Evolutionary conservation across 2,888 invertebrate species (phyloP), one percentile per base, ranked within the genome.

Genomic region (Conchocele bisecta): DNA sequence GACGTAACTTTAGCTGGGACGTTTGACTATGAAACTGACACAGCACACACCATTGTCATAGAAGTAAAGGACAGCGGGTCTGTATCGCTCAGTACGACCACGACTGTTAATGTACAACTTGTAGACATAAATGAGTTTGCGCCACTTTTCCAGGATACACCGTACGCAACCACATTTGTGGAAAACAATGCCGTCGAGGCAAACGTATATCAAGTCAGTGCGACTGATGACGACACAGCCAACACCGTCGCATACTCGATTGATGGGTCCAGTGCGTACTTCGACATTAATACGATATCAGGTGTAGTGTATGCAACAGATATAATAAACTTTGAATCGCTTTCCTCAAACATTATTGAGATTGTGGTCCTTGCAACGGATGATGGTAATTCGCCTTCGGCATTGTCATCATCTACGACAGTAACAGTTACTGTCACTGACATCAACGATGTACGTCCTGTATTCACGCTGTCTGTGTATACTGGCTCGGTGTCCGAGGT

Each of bases 391-490:
- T 44, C 58, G 17, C 70, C 75, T 26, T 22, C 57, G 22, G 35
- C 69, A 28, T 42, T 24, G 3, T 70, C 78, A 17, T 58, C 82
- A n/a, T 73, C 83, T 7, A 81, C 83, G 20, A 83, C 79, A 9
- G 80, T 88, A 2, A 83, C 71, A 15, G 70, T 89, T 24, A 73
- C 68, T 9, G 68, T 89, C 5, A 75, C 77, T 15, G 86, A 88
- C 70, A 78, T 75, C 41, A 88, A 88, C 57, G 87, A 88, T 64
- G 79, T 82, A 29, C 81, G 81, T 6, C 88, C 89, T 11, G 71
- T 76, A 31, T 88, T 88, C 69, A 78, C 75, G 17, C 84, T 83
- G 28, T 64, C 71, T 3, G 60, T 76, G 3, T 88, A 88, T 57
- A 42, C 79, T 0, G 58, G 42, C 37, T 57, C 69, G 7, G 65